A percentile compares a stretch with the other conserved stretches of the same genome.
phyloP scores from a whole-genome alignment of 2,113 vertebrate genomes.

The Lophotis ruficrista region DNA sequence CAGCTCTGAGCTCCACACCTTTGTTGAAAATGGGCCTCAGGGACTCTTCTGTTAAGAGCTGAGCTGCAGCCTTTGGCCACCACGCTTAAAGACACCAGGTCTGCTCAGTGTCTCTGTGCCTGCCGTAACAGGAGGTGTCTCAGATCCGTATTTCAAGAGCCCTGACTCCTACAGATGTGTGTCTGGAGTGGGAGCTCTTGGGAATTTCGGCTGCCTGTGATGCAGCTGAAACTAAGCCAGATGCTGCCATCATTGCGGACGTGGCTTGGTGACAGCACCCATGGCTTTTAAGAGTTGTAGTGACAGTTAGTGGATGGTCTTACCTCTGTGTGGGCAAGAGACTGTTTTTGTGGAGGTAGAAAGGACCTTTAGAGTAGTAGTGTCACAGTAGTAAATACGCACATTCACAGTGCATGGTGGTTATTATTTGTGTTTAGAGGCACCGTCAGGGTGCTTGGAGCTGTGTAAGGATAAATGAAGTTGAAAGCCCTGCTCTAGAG shows the following conservation, averaged over 20 bases:
- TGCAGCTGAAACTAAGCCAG: not conserved
- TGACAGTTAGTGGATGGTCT: not conserved
- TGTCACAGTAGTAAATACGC: not conserved
- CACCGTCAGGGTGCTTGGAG: not conserved
- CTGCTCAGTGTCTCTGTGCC: not conserved
- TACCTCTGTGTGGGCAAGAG: not conserved
- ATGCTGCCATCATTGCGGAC: not conserved
- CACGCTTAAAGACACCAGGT: not conserved
- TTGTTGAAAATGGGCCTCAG: not conserved
- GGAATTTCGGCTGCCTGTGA: not conserved
- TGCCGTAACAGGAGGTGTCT: not conserved
- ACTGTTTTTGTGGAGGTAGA: not conserved
- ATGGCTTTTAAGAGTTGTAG: not conserved
- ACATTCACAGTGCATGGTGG: not conserved
- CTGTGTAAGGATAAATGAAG: not conserved
- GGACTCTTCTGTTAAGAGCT: not conserved
- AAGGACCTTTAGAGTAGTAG: conserved; percentile 27
- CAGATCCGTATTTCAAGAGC: not conserved
- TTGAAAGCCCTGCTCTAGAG: not conserved
- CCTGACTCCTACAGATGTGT: not conserved
- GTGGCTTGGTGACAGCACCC: not conserved
- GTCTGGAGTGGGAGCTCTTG: not conserved
- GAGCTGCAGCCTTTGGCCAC: not conserved
- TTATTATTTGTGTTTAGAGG: conserved; percentile 30
- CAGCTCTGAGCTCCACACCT: not conserved